Percentiles rank a stretch among this genome's conserved stretches.
These are phyloP conservation scores for Drosophila setosimentum DNA, from an alignment of 2,888 invertebrate species.

Conservation along the genomic window DNA sequence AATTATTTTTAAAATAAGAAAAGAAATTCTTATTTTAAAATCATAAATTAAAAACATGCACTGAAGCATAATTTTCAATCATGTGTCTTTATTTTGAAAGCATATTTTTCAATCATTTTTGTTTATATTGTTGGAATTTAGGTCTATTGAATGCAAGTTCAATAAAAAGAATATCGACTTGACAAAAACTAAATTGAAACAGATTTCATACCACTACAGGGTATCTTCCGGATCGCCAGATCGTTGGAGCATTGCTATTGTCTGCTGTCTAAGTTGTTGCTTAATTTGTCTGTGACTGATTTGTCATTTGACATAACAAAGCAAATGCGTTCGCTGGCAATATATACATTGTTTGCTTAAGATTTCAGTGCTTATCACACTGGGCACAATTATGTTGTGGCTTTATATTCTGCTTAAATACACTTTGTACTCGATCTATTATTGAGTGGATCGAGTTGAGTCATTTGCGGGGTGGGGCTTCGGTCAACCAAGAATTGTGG, in stretches of 20 bases:
- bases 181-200: not conserved
- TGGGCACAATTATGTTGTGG: slow-evolving; percentile 11
- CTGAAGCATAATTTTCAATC: not conserved
- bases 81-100: not conserved
- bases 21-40: not conserved
- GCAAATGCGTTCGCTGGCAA: slow-evolving; percentile 11
- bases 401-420: slow-evolving; percentile 21
- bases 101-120: not conserved
- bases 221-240: no score
- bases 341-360: slow-evolving; percentile 22
- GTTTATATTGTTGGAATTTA: not conserved
- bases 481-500: slow-evolving; percentile 28
- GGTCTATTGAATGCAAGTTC: not conserved
- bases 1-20: not conserved
- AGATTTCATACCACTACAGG: not conserved
- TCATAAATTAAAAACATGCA: not conserved
- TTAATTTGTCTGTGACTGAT: slow-evolving; percentile 23
- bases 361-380: slow-evolving; percentile 35
- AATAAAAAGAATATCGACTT: not conserved
- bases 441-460: slow-evolving; percentile 47
- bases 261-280: not conserved
- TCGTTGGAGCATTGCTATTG: not conserved
- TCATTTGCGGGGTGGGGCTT: slow-evolving; percentile 45
- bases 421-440: slow-evolving; percentile 35
- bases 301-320: slow-evolving; percentile 44